A percentile compares a stretch with the other conserved stretches of the same genome.
phyloP scores from a whole-genome alignment of 2,113 vertebrate genomes.

The Plestiodon gilberti region DNA sequence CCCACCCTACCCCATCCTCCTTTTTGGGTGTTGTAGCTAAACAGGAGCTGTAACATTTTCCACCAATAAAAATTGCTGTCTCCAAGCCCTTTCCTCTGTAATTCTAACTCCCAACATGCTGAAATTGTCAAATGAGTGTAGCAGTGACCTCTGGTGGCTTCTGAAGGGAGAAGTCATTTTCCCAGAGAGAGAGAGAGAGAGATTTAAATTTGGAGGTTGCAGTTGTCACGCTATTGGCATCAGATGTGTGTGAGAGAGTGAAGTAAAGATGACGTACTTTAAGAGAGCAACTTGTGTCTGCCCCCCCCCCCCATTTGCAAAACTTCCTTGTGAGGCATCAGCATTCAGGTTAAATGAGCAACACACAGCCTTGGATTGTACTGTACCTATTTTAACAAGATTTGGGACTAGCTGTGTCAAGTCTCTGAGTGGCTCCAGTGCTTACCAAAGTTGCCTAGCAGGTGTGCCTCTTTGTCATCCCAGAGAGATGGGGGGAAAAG shows the following conservation, averaged over 20 bases:
- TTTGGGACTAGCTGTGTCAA: background rate
- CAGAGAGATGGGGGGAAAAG: background rate
- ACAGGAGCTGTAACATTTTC: slow-evolving; percentile 1
- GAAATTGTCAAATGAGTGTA: slow-evolving; percentile 49
- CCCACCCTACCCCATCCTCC: background rate
- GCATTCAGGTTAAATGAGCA: background rate
- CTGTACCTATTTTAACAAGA: background rate
- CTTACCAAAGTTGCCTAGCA: background rate
- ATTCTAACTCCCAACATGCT: slow-evolving; percentile 11
- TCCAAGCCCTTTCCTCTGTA: background rate
- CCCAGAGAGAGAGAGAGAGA: background rate
- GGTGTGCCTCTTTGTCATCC: background rate
- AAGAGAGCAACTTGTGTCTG: background rate
- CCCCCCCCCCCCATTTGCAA: background rate
- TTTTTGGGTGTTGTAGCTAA: slow-evolving; percentile 1
- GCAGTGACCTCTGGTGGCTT: slow-evolving; percentile 75
- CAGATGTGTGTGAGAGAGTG: background rate
- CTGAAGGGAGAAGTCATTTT: slow-evolving; percentile 31
- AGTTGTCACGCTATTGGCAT: background rate
- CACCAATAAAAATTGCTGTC: slow-evolving; percentile 1
- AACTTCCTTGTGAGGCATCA: background rate
- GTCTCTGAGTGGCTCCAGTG: background rate
- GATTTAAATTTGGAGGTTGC: background rate
- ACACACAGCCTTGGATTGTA: background rate
- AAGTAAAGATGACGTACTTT: background rate